Conservation (phyloP, 2,797 vertebrate species). For the Pipistrellus pygmaeus region DNA sequence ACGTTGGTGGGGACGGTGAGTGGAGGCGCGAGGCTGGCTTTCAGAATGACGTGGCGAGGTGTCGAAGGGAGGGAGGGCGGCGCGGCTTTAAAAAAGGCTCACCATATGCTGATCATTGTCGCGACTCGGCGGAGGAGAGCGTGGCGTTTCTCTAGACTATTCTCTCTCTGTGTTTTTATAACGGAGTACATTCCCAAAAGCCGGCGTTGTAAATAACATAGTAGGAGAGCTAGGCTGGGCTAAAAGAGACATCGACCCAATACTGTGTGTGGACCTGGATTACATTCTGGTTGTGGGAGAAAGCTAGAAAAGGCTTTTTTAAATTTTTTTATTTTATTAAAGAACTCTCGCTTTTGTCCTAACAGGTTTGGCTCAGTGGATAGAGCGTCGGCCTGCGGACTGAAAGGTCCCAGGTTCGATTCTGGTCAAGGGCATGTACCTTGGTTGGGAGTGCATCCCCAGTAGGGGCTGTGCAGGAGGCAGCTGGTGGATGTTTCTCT, state of each 20-base stretch:
- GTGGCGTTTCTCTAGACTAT: slow-evolving; percentile 33
- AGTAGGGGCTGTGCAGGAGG: too few relatives aligned
- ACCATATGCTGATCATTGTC: slow-evolving; percentile 68
- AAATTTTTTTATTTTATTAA: background rate
- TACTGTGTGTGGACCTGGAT: background rate
- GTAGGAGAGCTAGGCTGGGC: background rate
- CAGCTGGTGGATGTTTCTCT: too few relatives aligned
- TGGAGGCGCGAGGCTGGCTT: slow-evolving; percentile 41
- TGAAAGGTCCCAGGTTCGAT: too few relatives aligned
- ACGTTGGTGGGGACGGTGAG: slow-evolving; percentile 18
- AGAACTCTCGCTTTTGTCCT: background rate
- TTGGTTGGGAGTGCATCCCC: too few relatives aligned
- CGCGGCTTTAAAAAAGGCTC: slow-evolving; percentile 58
- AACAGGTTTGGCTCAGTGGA: too few relatives aligned
- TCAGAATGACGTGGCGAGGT: slow-evolving; percentile 57
- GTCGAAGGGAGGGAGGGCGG: slow-evolving; percentile 20
- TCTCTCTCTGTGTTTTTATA: slow-evolving; percentile 55
- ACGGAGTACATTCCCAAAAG: slow-evolving; percentile 61
- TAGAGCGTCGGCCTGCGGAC: too few relatives aligned
- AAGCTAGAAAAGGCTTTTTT: background rate
- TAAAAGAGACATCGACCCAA: slow-evolving; percentile 36
- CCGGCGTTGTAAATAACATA: slow-evolving; percentile 38
- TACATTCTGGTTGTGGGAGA: background rate
- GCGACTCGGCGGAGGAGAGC: slow-evolving; percentile 2
- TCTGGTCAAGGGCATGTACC: too few relatives aligned